Evolutionary conservation across 2,113 vertebrate species (phyloP).

Genomic region (Takifugu flavidus): DNA sequence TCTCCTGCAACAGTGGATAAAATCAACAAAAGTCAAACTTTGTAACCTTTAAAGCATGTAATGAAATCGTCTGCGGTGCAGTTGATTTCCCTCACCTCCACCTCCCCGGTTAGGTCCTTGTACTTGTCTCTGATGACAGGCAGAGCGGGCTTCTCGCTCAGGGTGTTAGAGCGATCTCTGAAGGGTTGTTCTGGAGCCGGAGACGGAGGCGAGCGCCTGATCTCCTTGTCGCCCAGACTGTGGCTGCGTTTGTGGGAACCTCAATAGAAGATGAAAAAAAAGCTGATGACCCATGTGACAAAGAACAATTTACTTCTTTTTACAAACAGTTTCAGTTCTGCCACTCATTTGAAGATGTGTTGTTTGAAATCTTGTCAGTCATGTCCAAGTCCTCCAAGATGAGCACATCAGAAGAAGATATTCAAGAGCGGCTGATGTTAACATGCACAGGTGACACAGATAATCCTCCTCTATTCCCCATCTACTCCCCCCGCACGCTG

Average conservation of each 20-base stretch:
- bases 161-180: slow-evolving; percentile 90
- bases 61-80: neutral
- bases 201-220: slow-evolving; percentile 80
- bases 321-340: neutral
- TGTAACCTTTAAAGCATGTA: neutral
- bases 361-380: slow-evolving; percentile 36
- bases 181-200: slow-evolving; percentile 85
- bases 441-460: slow-evolving; percentile 10
- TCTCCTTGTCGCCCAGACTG: slow-evolving; percentile 94
- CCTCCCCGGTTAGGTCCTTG: slow-evolving; percentile 96
- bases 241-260: slow-evolving; percentile 95
- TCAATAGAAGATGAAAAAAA: slow-evolving; percentile 40
- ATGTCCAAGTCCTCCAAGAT: slow-evolving; percentile 35
- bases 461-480: slow-evolving; percentile 15
- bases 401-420: too few species aligned
- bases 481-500: slow-evolving; percentile 6
- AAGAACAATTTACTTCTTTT: neutral
- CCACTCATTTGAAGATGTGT: slow-evolving; percentile 33
- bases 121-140: slow-evolving; percentile 98
- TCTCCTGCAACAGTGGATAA: slow-evolving; percentile 78
- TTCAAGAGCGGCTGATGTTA: too few species aligned
- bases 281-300: neutral
- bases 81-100: slow-evolving; percentile 82
- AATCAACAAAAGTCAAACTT: neutral
- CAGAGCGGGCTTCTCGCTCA: slow-evolving; percentile 89